Evolutionary conservation across 2,113 vertebrate species (phyloP).

Genomic region (Hiodon alosoides): DNA sequence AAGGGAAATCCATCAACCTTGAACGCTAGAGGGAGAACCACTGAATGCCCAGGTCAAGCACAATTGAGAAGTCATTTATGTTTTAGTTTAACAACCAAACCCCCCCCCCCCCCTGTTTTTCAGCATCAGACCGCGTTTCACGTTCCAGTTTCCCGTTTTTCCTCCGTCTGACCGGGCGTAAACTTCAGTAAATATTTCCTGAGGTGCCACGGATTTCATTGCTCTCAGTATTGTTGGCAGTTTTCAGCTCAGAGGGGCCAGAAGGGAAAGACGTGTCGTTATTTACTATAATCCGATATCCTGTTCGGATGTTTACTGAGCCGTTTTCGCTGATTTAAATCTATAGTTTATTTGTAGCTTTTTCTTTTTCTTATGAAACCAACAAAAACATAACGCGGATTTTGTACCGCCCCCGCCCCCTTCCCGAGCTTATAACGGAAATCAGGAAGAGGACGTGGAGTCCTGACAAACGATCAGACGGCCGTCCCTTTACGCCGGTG

Average conservation of each 20-base stretch:
- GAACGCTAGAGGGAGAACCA: too few relatives aligned
- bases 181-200: conserved; percentile 31
- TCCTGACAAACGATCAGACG: conserved; percentile 15
- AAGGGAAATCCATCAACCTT: too few relatives aligned
- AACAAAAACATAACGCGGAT: conserved; percentile 4
- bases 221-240: conserved; percentile 48
- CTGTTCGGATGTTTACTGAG: conserved; percentile 46
- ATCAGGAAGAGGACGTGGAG: conserved; percentile 27
- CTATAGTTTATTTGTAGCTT: conserved; percentile 25
- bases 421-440: conserved; percentile 16
- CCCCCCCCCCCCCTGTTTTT: neutral
- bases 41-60: neutral
- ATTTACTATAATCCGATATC: conserved; percentile 42
- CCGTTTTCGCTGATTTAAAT: conserved; percentile 27
- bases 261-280: conserved; percentile 28
- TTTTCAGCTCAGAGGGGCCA: conserved; percentile 30
- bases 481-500: conserved; percentile 18
- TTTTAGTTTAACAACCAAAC: neutral
- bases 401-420: neutral
- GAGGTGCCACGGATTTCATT: conserved; percentile 20
- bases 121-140: neutral
- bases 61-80: neutral
- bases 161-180: conserved; percentile 10
- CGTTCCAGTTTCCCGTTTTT: neutral
- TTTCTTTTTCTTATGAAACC: conserved; percentile 12